Conservation (phyloP, 2,797 vertebrate genomes). For the Lagorchestes hirsutus region DNA sequence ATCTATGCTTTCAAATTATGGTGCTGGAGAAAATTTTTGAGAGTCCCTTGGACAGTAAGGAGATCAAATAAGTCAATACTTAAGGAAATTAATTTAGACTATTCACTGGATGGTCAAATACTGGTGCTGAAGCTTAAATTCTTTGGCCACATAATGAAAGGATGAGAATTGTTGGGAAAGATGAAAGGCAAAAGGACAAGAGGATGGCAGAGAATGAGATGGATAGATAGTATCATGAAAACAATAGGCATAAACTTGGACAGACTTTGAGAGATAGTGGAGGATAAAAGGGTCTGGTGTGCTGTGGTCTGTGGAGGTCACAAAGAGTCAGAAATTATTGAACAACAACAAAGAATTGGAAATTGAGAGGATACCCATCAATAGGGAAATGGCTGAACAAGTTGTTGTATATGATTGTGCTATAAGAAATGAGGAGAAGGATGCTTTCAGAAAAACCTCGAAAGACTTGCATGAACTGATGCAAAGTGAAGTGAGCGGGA, state of each 20-base stretch:
- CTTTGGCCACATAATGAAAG: background rate
- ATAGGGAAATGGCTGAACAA: no score
- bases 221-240: background rate
- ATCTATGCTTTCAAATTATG: background rate
- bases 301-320: no score
- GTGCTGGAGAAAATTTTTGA: background rate
- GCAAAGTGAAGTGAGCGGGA: background rate
- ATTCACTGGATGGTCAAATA: background rate
- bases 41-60: no score
- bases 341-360: no score
- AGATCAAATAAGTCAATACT: no score
- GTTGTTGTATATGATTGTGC: no score
- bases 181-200: background rate
- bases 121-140: background rate
- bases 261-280: no score
- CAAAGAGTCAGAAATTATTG: no score
- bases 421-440: no score
- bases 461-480: background rate
- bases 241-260: background rate
- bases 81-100: background rate
- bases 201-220: background rate
- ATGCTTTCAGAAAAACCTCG: background rate
- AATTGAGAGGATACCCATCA: background rate
- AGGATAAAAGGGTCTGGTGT: no score
- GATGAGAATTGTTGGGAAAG: background rate